Conservation (phyloP, 2,113 vertebrate genomes). For the Romanogobio albipinnatus region DNA sequence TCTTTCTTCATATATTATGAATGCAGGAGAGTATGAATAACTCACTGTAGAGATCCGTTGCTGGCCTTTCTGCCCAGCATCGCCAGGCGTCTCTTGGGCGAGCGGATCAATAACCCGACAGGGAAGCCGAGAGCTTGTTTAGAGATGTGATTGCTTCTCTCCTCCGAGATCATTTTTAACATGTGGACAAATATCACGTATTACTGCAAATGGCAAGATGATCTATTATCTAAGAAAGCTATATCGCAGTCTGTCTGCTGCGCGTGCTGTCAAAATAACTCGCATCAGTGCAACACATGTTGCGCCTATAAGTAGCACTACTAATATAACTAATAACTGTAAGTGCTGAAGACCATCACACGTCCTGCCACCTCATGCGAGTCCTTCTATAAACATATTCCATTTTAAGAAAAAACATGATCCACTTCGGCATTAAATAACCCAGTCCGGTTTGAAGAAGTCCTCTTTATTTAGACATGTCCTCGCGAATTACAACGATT, state of each 20-base stretch:
- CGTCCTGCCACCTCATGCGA: background rate
- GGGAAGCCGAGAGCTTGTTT: conserved; percentile 77
- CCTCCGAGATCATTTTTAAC: conserved; percentile 75
- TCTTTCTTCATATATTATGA: background rate
- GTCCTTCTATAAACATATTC: background rate
- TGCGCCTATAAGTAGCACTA: background rate
- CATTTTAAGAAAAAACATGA: background rate
- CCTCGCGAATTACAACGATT: background rate
- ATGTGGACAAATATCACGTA: no score
- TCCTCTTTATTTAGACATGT: background rate
- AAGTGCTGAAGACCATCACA: background rate
- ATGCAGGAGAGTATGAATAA: background rate
- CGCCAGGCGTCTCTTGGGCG: conserved; percentile 77
- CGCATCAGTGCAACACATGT: background rate
- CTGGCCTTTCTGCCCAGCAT: conserved; percentile 79
- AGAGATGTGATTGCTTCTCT: conserved; percentile 68
- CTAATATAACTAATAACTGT: no score
- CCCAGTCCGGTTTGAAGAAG: background rate
- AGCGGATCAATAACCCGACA: conserved; percentile 76
- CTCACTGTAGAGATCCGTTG: conserved; percentile 81
- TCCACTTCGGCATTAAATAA: background rate
- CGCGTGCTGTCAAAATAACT: background rate
- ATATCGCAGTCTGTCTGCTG: background rate
- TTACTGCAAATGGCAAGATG: background rate
- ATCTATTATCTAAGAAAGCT: no score